These are phyloP conservation scores for Toxostoma redivivum DNA, from an alignment of 2,113 vertebrate genomes.

Conservation along the genomic window DNA sequence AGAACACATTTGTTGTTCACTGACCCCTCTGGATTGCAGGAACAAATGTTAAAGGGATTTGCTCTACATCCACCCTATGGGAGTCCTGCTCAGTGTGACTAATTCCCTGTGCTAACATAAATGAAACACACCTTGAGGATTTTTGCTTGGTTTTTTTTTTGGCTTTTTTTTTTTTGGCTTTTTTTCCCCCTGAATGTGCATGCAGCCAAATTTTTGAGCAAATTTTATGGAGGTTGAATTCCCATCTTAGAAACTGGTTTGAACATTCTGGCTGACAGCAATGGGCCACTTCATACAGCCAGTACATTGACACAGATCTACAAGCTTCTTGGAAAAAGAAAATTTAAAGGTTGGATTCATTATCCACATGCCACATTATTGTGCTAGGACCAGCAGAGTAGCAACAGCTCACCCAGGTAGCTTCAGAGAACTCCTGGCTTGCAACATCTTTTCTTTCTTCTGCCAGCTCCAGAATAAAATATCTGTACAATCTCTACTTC, in stretches of 20 bases:
- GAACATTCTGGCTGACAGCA: neutral
- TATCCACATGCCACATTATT: neutral
- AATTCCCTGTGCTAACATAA: neutral
- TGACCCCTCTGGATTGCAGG: neutral
- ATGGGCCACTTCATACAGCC: neutral
- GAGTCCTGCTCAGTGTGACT: neutral
- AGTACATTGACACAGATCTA: neutral
- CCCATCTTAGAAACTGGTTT: neutral
- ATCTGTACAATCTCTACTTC: neutral
- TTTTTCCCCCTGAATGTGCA: neutral
- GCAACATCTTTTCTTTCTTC: neutral
- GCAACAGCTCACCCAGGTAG: neutral
- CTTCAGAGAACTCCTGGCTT: neutral
- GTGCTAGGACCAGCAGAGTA: neutral
- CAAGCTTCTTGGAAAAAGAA: neutral
- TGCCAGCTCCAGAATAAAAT: neutral
- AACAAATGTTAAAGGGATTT: neutral
- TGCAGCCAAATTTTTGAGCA: neutral
- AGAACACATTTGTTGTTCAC: neutral
- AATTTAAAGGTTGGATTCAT: neutral
- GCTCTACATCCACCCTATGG: neutral
- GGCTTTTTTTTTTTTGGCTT: neutral
- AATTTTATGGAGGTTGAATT: neutral
- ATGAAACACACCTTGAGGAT: neutral
- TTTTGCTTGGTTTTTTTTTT: neutral